Base-by-base conservation (phyloP, 2,113 vertebrate genomes). In the Chaenocephalus aceratus region DNA sequence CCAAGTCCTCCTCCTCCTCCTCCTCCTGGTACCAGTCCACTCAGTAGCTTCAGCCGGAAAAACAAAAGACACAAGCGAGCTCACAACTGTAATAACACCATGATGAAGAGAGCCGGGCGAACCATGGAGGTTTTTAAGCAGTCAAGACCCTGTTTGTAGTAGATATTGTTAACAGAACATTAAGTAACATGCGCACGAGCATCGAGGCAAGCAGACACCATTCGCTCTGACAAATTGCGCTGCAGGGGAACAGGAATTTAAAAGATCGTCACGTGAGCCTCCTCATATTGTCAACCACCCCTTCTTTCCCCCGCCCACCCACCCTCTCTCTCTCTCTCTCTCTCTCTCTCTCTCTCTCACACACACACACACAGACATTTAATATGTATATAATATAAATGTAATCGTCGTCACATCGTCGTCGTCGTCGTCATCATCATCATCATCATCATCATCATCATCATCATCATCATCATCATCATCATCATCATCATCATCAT, bases 161-260 rank as follows among this genome's bases (percentile, higher is more conserved):
- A 15, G 18, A 58, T 62, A 74, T 62, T 75, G 79, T 77, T 68
- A 30, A 49, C 44, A 16, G 44, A 68, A 61, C 71, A 54, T 3
- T 53, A 83, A 18, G 70, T 75, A 80, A 78, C 83, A 68, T 80
- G 80, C 77, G 81, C 72, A 63, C 45, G 13, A 52, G 68, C 5
- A 45, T 45, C 69, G 63, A 76, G 56, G 59, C 48, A 65, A 71
- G 23, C 51, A 10, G 73, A 36, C 72, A 62, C 71, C 54, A 12
- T 15, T 23, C 66, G 69, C 18, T 85, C 89, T 76, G 87, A 90
- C 89, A 86, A 86, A 92, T 87, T 91, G 85, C 90, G 93, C 94
- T 88, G 95, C 96, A 90, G 94, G 89, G 93, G 93, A 93, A 93
- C 91, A 79, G 89, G 95, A 93, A 93, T 85, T 91, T 92, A 93